A percentile compares a stretch with the other conserved stretches of the same genome.
Evolutionary conservation across 2,797 vertebrate species (phyloP).

Genomic region (Linurgus olivaceus): DNA sequence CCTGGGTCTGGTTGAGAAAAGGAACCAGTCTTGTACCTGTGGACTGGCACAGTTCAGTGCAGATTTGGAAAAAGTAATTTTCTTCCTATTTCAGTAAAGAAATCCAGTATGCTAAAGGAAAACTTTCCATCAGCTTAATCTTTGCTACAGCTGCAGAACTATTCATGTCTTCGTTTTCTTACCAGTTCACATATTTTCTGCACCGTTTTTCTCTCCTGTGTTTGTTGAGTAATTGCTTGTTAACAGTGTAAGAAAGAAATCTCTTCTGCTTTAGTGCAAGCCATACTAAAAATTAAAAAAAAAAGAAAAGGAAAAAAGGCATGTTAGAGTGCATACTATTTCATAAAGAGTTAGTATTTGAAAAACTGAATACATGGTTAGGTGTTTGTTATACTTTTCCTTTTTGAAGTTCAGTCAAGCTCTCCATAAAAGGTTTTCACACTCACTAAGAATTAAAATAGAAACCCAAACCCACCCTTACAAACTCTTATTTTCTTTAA

Average conservation of each 20-base stretch:
- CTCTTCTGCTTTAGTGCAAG: neutral
- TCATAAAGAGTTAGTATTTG: neutral
- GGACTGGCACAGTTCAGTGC: neutral
- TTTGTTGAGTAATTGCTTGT: neutral
- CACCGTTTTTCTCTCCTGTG: neutral
- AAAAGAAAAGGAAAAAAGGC: neutral
- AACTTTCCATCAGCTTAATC: neutral
- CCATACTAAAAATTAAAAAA: neutral
- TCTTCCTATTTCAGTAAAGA: neutral
- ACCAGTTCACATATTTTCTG: neutral
- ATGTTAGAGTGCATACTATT: neutral
- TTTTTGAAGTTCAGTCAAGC: constrained; percentile 19
- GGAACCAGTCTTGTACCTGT: neutral
- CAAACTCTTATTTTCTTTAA: neutral
- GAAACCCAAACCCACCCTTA: neutral
- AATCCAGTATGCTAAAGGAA: neutral
- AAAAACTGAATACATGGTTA: neutral
- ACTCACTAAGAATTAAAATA: neutral
- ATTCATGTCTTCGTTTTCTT: neutral
- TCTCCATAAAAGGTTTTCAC: constrained; percentile 1
- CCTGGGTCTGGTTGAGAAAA: neutral
- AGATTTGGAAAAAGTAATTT: neutral
- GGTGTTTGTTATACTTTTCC: neutral
- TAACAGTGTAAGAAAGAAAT: neutral
- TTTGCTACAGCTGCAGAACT: neutral